Conservation (phyloP, 2,888 invertebrate species). For the Cetonia aurata region DNA sequence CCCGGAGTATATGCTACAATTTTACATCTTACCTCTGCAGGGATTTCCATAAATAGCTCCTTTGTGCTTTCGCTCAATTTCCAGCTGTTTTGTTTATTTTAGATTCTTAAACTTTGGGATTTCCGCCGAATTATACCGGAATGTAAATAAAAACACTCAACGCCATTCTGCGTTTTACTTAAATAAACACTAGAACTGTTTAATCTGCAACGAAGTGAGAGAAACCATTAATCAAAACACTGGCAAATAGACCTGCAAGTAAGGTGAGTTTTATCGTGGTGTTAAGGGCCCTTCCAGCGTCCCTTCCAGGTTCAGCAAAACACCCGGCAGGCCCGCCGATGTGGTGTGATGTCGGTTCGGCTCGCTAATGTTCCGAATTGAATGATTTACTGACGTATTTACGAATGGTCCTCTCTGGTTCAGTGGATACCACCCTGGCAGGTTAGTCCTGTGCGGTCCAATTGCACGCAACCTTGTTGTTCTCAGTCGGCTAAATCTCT, state of each 20-base stretch:
- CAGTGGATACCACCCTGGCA: too few relatives aligned
- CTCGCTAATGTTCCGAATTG: slow-evolving; percentile 15
- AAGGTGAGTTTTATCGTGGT: not conserved
- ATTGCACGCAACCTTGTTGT: slow-evolving; percentile 11
- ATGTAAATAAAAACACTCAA: slow-evolving; percentile 11
- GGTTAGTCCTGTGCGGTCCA: too few relatives aligned
- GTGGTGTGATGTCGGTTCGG: not conserved
- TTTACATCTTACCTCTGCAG: too few relatives aligned
- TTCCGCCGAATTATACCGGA: too few relatives aligned
- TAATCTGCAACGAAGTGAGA: not conserved
- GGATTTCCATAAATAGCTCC: too few relatives aligned
- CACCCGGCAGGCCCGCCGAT: not conserved
- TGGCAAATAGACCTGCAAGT: not conserved
- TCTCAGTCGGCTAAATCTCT: slow-evolving; percentile 11
- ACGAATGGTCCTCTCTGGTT: slow-evolving; percentile 4
- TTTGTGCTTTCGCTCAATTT: too few relatives aligned
- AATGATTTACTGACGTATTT: slow-evolving; percentile 39
- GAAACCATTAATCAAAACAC: slow-evolving; percentile 28
- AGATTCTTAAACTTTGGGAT: too few relatives aligned
- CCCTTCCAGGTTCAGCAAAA: slow-evolving; percentile 15
- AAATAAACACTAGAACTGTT: slow-evolving; percentile 15
- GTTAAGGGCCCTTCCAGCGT: not conserved
- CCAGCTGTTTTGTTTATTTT: too few relatives aligned
- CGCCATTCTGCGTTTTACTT: not conserved
- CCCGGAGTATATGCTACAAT: too few relatives aligned